Conservation (phyloP, 2,113 vertebrate genomes). For the Megaptera novaeangliae region DNA sequence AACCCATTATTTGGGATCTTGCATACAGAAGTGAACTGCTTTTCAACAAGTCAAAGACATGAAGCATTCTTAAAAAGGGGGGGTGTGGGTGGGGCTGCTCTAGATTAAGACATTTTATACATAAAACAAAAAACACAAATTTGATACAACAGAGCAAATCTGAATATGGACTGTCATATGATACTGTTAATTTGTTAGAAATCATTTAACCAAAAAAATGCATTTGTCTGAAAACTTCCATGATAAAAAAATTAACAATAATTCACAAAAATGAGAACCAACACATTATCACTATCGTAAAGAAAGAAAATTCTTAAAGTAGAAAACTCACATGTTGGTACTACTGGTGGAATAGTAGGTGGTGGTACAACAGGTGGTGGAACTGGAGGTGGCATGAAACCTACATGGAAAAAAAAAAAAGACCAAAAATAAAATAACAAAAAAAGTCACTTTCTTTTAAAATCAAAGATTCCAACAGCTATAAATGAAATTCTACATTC, state of each 20-base stretch:
- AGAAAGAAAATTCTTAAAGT: not conserved
- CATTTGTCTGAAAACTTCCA: not conserved
- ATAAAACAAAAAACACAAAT: not conserved
- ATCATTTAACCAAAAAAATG: not conserved
- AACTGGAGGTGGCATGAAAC: slow-evolving; percentile 90
- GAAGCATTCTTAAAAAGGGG: not conserved
- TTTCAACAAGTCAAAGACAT: not conserved
- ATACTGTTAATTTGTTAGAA: not conserved
- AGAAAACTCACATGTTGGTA: slow-evolving; percentile 87
- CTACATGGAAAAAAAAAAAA: slow-evolving; percentile 71
- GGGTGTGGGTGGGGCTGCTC: not conserved
- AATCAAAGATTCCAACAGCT: not conserved
- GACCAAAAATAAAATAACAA: not conserved
- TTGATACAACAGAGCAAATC: not conserved
- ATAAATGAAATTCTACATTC: not conserved
- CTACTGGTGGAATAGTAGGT: slow-evolving; percentile 84
- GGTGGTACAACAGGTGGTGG: slow-evolving; percentile 88
- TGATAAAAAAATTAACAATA: not conserved
- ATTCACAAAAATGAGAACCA: not conserved
- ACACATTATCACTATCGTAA: not conserved
- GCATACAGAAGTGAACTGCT: not conserved
- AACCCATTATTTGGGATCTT: not conserved
- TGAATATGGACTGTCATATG: not conserved
- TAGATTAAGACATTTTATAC: not conserved
- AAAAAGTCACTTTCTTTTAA: not conserved